Evolutionary conservation across 2,797 vertebrate genomes (phyloP).

Genomic region (Geotria australis): DNA sequence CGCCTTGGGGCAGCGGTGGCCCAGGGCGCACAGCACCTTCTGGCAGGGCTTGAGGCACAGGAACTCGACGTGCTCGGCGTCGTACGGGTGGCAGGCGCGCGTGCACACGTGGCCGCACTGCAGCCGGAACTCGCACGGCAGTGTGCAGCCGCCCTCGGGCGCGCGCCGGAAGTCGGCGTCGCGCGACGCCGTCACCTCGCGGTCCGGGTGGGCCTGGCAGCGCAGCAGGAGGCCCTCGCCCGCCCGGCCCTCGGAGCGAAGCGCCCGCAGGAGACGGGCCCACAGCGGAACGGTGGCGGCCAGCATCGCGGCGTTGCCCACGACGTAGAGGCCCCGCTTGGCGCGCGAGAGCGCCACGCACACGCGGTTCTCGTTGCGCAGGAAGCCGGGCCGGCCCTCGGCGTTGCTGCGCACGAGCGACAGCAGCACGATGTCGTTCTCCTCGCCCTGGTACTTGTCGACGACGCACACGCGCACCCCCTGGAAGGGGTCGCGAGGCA

Average conservation of each 20-base stretch:
- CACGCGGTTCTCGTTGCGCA: slow-evolving; percentile 52
- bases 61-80: slow-evolving; percentile 30
- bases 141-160: slow-evolving; percentile 53
- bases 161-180: slow-evolving; percentile 32
- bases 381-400: slow-evolving; percentile 35
- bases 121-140: slow-evolving; percentile 43
- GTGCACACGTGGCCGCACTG: slow-evolving; percentile 54
- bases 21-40: slow-evolving; percentile 27
- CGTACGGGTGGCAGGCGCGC: slow-evolving; percentile 53
- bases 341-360: slow-evolving; percentile 74
- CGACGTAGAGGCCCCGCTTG: slow-evolving; percentile 60
- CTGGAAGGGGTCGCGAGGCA: slow-evolving; percentile 27
- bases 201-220: slow-evolving; percentile 60
- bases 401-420: slow-evolving; percentile 64
- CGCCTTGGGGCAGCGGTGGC: slow-evolving; percentile 22
- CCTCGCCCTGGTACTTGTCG: slow-evolving; percentile 85
- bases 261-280: slow-evolving; percentile 39
- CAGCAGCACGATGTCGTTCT: slow-evolving; percentile 73
- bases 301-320: slow-evolving; percentile 47
- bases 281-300: slow-evolving; percentile 31
- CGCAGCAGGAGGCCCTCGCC: slow-evolving; percentile 25
- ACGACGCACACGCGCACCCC: slow-evolving; percentile 71
- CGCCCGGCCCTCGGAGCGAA: slow-evolving; percentile 22
- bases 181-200: slow-evolving; percentile 15
- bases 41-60: slow-evolving; percentile 35